Percentiles rank a stretch among this genome's conserved stretches.
Conservation (phyloP, 2,113 vertebrate species). For the Gila orcuttii region DNA sequence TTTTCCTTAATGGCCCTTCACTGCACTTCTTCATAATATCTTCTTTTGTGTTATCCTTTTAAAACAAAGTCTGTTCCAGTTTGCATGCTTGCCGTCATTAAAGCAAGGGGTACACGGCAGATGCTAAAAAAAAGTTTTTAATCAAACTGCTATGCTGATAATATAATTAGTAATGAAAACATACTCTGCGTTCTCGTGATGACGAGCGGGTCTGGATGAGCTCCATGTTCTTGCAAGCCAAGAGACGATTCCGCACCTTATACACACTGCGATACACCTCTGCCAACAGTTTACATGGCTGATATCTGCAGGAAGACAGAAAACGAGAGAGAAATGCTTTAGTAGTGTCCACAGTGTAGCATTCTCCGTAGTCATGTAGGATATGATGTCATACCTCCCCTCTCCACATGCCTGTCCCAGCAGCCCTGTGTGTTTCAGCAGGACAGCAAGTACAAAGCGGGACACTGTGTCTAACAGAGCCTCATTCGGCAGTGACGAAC, state of each 20-base stretch:
- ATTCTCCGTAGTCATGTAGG: background rate
- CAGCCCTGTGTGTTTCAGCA: slow-evolving; percentile 92
- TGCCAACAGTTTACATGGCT: slow-evolving; percentile 89
- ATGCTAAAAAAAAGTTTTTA: background rate
- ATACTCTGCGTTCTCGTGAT: slow-evolving; percentile 92
- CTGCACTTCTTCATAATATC: too few species aligned
- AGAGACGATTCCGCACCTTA: slow-evolving; percentile 91
- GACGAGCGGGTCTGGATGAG: slow-evolving; percentile 90
- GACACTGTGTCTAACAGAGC: slow-evolving; percentile 92
- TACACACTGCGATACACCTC: slow-evolving; percentile 96
- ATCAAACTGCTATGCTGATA: background rate
- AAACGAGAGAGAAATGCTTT: background rate
- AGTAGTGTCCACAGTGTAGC: background rate
- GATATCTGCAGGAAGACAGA: slow-evolving; percentile 79
- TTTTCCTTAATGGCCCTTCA: too few species aligned
- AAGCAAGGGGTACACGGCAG: background rate
- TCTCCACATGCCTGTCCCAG: slow-evolving; percentile 89
- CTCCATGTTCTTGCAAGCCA: slow-evolving; percentile 97
- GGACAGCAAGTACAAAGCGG: slow-evolving; percentile 92
- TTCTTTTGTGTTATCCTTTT: too few species aligned
- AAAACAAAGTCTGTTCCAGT: background rate
- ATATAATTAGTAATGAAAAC: slow-evolving; percentile 34
- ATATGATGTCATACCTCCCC: slow-evolving; percentile 79
- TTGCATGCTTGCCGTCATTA: background rate
- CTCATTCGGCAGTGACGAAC: slow-evolving; percentile 89